Percentiles rank a stretch among this genome's conserved stretches.
Evolutionary conservation across 2,113 vertebrate species (phyloP).

Genomic region (Atherinomorus stipes): DNA sequence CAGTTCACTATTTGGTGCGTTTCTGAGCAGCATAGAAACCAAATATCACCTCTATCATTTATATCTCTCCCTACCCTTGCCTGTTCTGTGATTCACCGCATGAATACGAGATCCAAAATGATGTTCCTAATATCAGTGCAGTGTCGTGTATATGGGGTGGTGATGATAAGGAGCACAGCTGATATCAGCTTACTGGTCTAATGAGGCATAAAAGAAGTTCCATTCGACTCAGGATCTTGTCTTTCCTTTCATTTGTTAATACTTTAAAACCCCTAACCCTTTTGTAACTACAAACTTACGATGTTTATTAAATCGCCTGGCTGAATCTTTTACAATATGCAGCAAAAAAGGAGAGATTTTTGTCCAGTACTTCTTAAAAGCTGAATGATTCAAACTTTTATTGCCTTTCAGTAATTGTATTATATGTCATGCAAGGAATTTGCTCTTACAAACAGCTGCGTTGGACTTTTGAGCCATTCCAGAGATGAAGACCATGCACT

Average conservation of each 20-base stretch:
- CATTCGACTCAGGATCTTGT: slow-evolving; percentile 28
- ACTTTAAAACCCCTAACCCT: slow-evolving; percentile 12
- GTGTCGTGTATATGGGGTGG: slow-evolving; percentile 22
- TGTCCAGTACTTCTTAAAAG: background rate
- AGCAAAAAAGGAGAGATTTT: background rate
- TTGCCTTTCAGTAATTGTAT: background rate
- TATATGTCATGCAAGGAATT: background rate
- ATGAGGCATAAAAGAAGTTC: slow-evolving; percentile 63
- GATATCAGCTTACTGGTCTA: slow-evolving; percentile 53
- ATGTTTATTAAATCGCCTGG: background rate
- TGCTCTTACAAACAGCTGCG: background rate
- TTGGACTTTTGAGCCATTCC: background rate
- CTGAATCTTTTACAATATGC: background rate
- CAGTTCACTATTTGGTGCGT: background rate
- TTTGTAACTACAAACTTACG: background rate
- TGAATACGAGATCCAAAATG: slow-evolving; percentile 18
- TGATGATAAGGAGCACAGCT: slow-evolving; percentile 44
- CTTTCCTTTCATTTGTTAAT: slow-evolving; percentile 7
- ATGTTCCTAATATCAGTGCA: slow-evolving; percentile 25
- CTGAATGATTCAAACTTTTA: background rate
- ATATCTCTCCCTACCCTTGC: background rate
- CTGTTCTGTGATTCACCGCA: slow-evolving; percentile 1
- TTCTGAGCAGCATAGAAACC: background rate
- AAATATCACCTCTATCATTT: background rate
- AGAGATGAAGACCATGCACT: background rate